Base-by-base conservation (phyloP, 2,888 invertebrate species). In the Nephrocerus scutellatus region DNA sequence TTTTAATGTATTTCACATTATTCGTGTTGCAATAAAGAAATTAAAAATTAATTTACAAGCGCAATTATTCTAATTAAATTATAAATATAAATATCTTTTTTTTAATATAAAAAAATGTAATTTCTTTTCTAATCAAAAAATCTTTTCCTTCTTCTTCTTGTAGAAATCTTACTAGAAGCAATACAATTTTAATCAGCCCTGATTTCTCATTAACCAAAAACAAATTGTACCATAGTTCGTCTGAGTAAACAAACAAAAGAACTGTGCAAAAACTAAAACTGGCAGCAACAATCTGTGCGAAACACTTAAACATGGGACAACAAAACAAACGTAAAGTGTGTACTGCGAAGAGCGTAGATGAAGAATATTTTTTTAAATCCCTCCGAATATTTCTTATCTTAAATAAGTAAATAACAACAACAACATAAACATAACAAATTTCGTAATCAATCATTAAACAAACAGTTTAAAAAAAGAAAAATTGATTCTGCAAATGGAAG, bases 121-220 rank as follows among this genome's bases (percentile, higher is more conserved):
- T n/a, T n/a, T n/a, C n/a, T n/a, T n/a, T n/a, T n/a, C n/a, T n/a
- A n/a, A n/a, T n/a, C n/a, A n/a, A n/a, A n/a, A n/a, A n/a, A n/a
- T n/a, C 45, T 62, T 50, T 51, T 55, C 58, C 47, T 35, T 15
- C 30, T 8, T 28, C 20, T 46, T 18, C 36, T 51, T 51, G 41
- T 74, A 88, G 88, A 76, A 89, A 88, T 68, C 73, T 89, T 57
- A 83, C 87, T 52, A 79, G 84, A 70, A 80, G 85, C 70, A 84
- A 84, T 67, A 87, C 88, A 54, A 82, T 91, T 61, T 82, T 90
- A 72, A 84, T 91, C 68, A 86, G 88, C 73, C 82, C 84, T 57
- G 84, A 83, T 64, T 92, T 88, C 74, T 81, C 81, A 62, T 74
- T 92, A 72, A 85, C 83, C 68, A 92, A 92, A 76, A 88, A 87